Conservation (phyloP, 2,113 vertebrate species). For the Trematomus loennbergii region DNA sequence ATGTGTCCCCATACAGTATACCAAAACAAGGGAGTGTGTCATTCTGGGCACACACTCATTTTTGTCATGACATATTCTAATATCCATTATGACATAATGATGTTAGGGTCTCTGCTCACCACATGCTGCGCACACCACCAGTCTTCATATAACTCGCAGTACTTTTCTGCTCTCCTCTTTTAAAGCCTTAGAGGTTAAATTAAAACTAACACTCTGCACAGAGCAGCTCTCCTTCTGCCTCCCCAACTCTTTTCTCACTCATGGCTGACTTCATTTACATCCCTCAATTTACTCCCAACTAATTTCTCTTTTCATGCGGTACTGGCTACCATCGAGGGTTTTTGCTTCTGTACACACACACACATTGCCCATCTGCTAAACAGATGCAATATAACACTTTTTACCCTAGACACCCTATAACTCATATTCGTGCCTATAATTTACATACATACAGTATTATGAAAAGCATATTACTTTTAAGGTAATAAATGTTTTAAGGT, state of each 20-base stretch:
- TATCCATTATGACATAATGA: conserved; percentile 22
- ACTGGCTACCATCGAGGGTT: background rate
- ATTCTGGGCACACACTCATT: background rate
- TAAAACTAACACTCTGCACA: background rate
- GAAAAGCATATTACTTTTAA: background rate
- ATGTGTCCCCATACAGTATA: background rate
- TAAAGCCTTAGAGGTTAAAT: conserved; percentile 15
- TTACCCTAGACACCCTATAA: background rate
- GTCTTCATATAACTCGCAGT: conserved; percentile 18
- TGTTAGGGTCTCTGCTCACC: background rate
- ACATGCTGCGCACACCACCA: background rate
- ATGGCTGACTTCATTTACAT: conserved; percentile 5
- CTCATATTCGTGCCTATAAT: background rate
- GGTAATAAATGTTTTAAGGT: background rate
- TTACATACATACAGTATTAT: too few species aligned
- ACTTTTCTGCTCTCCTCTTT: conserved; percentile 4
- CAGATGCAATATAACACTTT: background rate
- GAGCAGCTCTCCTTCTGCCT: conserved; percentile 1
- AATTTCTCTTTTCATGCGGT: too few species aligned
- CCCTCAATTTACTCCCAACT: background rate
- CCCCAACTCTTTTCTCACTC: background rate
- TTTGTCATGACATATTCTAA: background rate
- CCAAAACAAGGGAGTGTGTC: background rate
- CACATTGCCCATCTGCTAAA: background rate
- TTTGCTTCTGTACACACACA: background rate